A percentile compares a stretch with the other conserved stretches of the same genome.
Conservation (phyloP, 2,113 vertebrate genomes). For the Mustela lutreola region DNA sequence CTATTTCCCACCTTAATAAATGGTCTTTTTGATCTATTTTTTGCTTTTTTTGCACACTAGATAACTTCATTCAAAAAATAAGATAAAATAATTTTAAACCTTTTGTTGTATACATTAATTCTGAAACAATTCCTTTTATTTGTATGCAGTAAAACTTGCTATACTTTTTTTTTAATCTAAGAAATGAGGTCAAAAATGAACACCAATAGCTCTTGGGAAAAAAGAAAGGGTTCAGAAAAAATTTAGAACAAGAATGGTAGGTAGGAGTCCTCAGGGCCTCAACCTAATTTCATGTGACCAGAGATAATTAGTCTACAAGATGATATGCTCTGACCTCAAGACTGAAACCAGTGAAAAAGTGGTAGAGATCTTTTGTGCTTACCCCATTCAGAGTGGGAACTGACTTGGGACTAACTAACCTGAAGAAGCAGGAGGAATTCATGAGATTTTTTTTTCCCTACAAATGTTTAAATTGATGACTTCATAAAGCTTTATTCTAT, state of each 20-base stretch:
- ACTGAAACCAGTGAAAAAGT: background rate
- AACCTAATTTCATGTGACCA: slow-evolving; percentile 51
- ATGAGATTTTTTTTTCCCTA: background rate
- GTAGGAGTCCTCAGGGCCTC: background rate
- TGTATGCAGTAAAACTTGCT: background rate
- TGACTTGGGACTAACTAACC: background rate
- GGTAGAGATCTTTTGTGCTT: background rate
- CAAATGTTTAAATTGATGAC: background rate
- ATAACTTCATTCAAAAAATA: slow-evolving; percentile 6
- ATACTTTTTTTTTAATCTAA: background rate
- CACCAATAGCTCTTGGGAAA: background rate
- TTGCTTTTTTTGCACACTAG: background rate
- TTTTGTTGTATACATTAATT: background rate
- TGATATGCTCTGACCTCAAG: background rate
- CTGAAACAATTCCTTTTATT: background rate
- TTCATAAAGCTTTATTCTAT: background rate
- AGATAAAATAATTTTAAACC: background rate
- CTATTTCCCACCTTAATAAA: background rate
- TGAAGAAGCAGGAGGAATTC: background rate
- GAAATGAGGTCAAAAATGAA: slow-evolving; percentile 49
- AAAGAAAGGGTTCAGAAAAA: slow-evolving; percentile 4
- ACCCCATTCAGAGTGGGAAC: background rate
- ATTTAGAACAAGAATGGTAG: background rate
- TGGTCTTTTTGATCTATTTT: background rate
- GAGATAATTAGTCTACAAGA: slow-evolving; percentile 32